A percentile compares a stretch with the other conserved stretches of the same genome.
Conservation (phyloP, 2,888 invertebrate species). For the Ephialtes manifestator region DNA sequence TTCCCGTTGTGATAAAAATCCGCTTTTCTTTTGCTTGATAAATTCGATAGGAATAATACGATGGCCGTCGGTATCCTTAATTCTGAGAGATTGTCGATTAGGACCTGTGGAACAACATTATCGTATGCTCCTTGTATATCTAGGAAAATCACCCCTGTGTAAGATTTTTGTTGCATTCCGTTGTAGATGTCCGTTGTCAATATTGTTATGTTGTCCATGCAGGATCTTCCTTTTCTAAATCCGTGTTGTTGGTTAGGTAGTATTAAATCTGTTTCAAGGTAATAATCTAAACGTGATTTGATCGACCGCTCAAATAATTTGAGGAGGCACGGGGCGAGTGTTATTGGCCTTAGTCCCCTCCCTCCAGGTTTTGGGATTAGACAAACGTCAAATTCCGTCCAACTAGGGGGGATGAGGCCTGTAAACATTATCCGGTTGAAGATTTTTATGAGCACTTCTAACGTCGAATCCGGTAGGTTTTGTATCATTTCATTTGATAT, state of each 20-base stretch:
- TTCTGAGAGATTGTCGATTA: constrained; percentile 27
- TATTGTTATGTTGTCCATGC: constrained; percentile 43
- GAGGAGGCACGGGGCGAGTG: constrained; percentile 42
- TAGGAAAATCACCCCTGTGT: constrained; percentile 32
- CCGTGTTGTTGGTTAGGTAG: constrained; percentile 38
- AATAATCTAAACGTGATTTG: constrained; percentile 50
- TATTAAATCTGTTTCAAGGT: constrained; percentile 39
- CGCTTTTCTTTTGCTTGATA: background rate
- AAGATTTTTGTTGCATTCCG: constrained; percentile 28
- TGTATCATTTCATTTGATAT: constrained; percentile 33
- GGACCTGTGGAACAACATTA: constrained; percentile 26
- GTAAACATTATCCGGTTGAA: constrained; percentile 44
- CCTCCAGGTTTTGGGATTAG: constrained; percentile 45
- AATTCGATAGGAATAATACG: background rate
- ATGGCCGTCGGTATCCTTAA: constrained; percentile 23
- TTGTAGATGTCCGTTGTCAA: constrained; percentile 53
- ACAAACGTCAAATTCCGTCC: constrained; percentile 43
- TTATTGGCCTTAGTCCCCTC: constrained; percentile 38
- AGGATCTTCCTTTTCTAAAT: constrained; percentile 56
- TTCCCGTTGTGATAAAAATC: too few species aligned
- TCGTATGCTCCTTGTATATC: constrained; percentile 66
- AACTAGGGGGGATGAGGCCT: constrained; percentile 35
- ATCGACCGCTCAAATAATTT: constrained; percentile 51
- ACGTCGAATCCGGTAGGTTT: constrained; percentile 32
- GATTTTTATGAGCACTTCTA: constrained; percentile 15